Percentiles rank a stretch among this genome's conserved stretches.
Evolutionary conservation across 2,888 invertebrate species (phyloP).

Genomic region (Caenorhabditis sp.): DNA sequence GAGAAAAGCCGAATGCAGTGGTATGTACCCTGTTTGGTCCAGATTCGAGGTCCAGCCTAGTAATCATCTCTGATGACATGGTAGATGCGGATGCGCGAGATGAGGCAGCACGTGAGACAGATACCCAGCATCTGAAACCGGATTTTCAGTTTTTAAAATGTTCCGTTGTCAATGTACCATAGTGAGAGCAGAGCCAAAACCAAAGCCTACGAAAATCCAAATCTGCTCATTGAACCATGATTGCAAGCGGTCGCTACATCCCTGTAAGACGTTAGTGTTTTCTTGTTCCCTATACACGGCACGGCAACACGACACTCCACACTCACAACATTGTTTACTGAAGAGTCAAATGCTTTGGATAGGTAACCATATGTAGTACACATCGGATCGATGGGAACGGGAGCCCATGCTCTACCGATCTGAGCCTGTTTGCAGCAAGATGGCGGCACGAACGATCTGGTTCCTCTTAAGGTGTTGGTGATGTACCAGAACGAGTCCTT

Average conservation of each 20-base stretch:
- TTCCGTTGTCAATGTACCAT: slow-evolving; percentile 56
- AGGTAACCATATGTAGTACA: slow-evolving; percentile 76
- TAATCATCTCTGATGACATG: slow-evolving; percentile 51
- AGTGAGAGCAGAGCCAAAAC: slow-evolving; percentile 66
- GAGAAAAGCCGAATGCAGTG: too few relatives aligned
- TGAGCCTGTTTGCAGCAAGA: slow-evolving; percentile 76
- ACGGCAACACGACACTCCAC: slow-evolving; percentile 10
- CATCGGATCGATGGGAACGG: slow-evolving; percentile 75
- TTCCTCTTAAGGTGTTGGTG: slow-evolving; percentile 75
- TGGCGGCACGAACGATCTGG: slow-evolving; percentile 73
- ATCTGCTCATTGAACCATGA: slow-evolving; percentile 72
- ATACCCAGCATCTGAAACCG: slow-evolving; percentile 70
- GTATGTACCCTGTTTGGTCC: background rate
- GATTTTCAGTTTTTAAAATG: background rate
- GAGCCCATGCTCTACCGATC: slow-evolving; percentile 73
- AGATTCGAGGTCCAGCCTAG: background rate
- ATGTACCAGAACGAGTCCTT: slow-evolving; percentile 77
- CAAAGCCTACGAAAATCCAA: slow-evolving; percentile 69
- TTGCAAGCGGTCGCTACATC: slow-evolving; percentile 70
- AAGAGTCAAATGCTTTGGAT: slow-evolving; percentile 65
- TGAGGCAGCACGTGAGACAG: slow-evolving; percentile 32
- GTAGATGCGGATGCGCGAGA: slow-evolving; percentile 40
- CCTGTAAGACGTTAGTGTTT: slow-evolving; percentile 58
- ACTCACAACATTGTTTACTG: slow-evolving; percentile 72
- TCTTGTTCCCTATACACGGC: background rate